These are phyloP conservation scores for Panagrolaimus sp. DNA, from an alignment of 1,140 invertebrate species.

Conservation along the genomic window DNA sequence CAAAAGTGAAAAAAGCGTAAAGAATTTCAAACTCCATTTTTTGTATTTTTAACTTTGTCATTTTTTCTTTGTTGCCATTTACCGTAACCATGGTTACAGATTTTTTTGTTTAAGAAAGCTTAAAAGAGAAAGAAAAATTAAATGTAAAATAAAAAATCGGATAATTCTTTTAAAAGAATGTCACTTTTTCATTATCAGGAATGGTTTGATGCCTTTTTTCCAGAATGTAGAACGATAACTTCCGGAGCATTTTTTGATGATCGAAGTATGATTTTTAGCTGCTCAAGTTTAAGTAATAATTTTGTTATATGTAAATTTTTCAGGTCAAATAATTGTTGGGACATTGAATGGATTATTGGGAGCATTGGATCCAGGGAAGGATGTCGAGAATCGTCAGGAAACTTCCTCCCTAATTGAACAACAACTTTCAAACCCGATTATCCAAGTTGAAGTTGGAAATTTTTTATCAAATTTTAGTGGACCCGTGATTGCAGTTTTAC, in stretches of 20 bases:
- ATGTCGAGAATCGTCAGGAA: constrained; percentile 43
- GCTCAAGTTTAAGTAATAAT: not conserved
- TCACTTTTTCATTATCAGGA: constrained; percentile 47
- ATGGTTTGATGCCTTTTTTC: constrained; percentile 31
- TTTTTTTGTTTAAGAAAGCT: too few relatives aligned
- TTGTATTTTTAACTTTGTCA: too few relatives aligned
- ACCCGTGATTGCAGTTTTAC: constrained; percentile 22
- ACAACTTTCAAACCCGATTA: constrained; percentile 31
- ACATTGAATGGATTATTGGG: constrained; percentile 33
- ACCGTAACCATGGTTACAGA: not conserved
- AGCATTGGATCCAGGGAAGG: constrained; percentile 39
- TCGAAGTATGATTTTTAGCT: constrained; percentile 30
- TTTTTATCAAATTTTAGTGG: constrained; percentile 23
- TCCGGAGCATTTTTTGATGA: constrained; percentile 31
- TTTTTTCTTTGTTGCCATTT: not conserved
- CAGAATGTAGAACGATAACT: constrained; percentile 23
- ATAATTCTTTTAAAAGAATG: constrained; percentile 28
- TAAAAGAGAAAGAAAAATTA: not conserved
- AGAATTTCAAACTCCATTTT: too few relatives aligned
- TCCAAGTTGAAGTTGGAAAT: constrained; percentile 34
- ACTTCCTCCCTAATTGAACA: constrained; percentile 30
- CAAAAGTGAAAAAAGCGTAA: not conserved
- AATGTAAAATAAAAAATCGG: not conserved
- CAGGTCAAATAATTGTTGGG: constrained; percentile 44
- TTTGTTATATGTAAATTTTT: constrained; percentile 16